Evolutionary conservation across 2,797 vertebrate genomes (phyloP), one percentile per base, ranked within the genome.

Genomic region (Rhinichthys osculus): DNA sequence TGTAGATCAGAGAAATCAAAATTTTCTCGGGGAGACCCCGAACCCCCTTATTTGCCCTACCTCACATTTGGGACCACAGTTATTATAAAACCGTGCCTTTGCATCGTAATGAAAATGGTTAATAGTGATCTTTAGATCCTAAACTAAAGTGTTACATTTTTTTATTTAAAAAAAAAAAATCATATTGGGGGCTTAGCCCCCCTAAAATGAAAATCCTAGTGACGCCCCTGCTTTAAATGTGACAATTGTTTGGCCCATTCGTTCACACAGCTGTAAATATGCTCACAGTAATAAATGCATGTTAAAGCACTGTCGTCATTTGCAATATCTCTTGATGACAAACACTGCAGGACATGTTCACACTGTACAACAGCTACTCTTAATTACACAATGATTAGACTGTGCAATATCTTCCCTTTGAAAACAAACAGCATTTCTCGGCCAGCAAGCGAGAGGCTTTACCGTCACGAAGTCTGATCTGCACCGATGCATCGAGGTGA

Each of bases 341-440:
- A 67, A 81, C 78, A 38, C 78, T 67, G 64, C 44, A 81, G 79
- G 79, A 81, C 30, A 69, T 27, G n/a, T 67, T 81, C 44, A 81
- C 21, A 69, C 79, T 10, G 44, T 19, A 38, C 30, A 67, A 38
- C 64, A 38, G 64, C 7, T 35, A 7, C 27, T 35, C 8, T 69
- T 81, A 81, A 81, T 81, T 64, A 30, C 14, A 33, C 30, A 33
- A 69, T 23, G 10, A 77, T 82, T 77, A 77, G 23, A 62, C 54
- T 66, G 47, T 40, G 42, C 11, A 2, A 6, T 19, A 54, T 85
- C 30, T 27, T 44, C 30, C 11, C 62, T n/a, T 35, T 11, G 23
- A 9, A 71, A 71, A 62, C n/a, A 57, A 11, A 71, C 50, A 17
- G 27, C 83, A 72, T 27, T 42, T 77, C 8, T 27, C 50, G 30